Evolutionary conservation across 2,888 invertebrate genomes (phyloP).

Genomic region (Cheilosia vernalis): DNA sequence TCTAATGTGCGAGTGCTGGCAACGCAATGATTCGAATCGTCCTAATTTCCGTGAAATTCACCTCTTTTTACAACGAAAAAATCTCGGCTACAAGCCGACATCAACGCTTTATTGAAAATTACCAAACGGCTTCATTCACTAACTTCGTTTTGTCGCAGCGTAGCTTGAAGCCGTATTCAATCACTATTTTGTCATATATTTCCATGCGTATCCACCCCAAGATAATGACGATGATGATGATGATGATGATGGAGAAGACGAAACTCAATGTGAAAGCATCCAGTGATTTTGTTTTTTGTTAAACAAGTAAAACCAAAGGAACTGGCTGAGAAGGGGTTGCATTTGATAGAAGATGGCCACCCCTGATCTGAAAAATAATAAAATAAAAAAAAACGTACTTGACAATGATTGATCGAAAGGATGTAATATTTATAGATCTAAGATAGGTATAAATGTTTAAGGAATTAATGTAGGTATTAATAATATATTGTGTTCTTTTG

Average conservation of each 20-base stretch:
- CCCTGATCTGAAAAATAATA: constrained; percentile 21
- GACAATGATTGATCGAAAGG: constrained; percentile 71
- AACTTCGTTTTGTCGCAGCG: constrained; percentile 39
- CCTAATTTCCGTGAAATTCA: constrained; percentile 93
- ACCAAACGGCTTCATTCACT: constrained; percentile 73
- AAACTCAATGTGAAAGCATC: constrained; percentile 54
- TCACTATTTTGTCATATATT: constrained; percentile 50
- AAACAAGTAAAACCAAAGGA: constrained; percentile 38
- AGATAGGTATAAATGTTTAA: constrained; percentile 51
- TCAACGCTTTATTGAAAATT: constrained; percentile 78
- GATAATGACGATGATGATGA: constrained; percentile 1
- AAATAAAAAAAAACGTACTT: constrained; percentile 46
- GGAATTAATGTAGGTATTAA: constrained; percentile 23
- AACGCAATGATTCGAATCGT: constrained; percentile 89
- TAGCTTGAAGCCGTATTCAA: constrained; percentile 61
- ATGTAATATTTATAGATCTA: constrained; percentile 61
- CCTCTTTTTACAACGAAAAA: constrained; percentile 91
- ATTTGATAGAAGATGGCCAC: constrained; percentile 26
- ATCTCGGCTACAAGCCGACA: constrained; percentile 85
- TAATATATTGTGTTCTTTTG: constrained; percentile 36
- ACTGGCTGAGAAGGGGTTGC: constrained; percentile 24
- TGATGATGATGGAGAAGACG: constrained; percentile 15
- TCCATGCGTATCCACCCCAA: constrained; percentile 47
- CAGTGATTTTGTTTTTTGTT: constrained; percentile 36
- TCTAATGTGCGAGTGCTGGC: constrained; percentile 94